A percentile compares a stretch with the other conserved stretches of the same genome.
phyloP scores from a whole-genome alignment of 1,140 invertebrate genomes.

The Metopolophium dirhodum region DNA sequence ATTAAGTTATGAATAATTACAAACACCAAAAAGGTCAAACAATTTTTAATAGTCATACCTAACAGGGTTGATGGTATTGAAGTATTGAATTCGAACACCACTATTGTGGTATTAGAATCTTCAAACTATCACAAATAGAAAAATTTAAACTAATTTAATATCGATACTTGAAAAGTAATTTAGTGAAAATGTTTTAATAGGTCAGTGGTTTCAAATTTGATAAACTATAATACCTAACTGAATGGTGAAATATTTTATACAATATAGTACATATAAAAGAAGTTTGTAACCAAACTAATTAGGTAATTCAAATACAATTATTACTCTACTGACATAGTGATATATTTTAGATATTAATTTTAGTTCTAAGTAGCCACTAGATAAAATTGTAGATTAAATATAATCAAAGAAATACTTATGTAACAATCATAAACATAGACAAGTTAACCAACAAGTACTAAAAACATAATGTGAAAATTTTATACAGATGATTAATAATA shows the following conservation, averaged over 20 bases:
- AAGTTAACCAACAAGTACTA: not conserved
- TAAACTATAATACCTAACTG: not conserved
- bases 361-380: no score
- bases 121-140: no score
- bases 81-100: no score
- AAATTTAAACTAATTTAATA: not conserved
- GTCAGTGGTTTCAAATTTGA: not conserved
- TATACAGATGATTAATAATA: not conserved
- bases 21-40: not conserved
- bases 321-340: not conserved
- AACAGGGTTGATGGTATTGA: no score
- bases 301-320: not conserved
- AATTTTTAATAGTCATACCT: not conserved
- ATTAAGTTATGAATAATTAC: no score
- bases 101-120: no score
- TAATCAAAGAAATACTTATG: no score
- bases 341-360: no score
- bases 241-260: not conserved
- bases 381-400: no score
- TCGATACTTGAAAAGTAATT: not conserved
- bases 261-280: not conserved
- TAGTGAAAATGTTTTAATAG: not conserved
- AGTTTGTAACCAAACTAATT: not conserved
- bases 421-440: no score
- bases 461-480: not conserved